These are phyloP conservation scores for Drosophila kanapiae DNA, from an alignment of 1,140 invertebrate genomes.

Conservation along the genomic window DNA sequence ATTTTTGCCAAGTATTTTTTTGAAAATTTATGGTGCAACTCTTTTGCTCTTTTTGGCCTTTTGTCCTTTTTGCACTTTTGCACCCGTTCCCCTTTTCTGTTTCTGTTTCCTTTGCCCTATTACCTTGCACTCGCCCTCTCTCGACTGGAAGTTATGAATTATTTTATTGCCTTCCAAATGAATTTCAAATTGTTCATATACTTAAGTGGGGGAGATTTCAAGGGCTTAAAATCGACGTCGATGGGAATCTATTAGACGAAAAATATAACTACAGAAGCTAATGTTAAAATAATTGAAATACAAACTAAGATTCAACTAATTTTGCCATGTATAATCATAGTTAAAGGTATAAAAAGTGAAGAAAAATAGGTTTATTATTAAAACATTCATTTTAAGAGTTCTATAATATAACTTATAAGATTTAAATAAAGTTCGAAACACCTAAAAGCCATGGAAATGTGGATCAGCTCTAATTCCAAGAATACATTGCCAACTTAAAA, in stretches of 20 bases:
- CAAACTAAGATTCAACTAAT: too few relatives aligned
- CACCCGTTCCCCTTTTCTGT: not conserved
- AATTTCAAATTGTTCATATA: conserved; percentile 40
- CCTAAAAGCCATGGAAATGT: not conserved
- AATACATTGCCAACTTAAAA: not conserved
- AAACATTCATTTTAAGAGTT: too few relatives aligned
- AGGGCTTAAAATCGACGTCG: not conserved
- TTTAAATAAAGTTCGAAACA: too few relatives aligned
- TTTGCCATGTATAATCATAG: not conserved
- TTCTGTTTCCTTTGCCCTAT: not conserved
- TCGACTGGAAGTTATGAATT: conserved; percentile 31
- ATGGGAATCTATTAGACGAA: not conserved
- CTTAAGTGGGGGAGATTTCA: conserved; percentile 18
- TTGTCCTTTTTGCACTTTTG: conserved; percentile 4
- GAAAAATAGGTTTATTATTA: not conserved
- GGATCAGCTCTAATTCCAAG: not conserved
- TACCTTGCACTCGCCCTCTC: conserved; percentile 9
- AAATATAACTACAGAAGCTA: too few relatives aligned
- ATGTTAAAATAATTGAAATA: too few relatives aligned
- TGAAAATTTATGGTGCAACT: conserved; percentile 33
- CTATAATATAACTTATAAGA: too few relatives aligned
- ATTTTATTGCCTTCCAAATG: conserved; percentile 44
- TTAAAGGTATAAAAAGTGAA: not conserved
- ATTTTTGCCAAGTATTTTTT: conserved; percentile 52
- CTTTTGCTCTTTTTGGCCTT: conserved; percentile 14